phyloP scores from a whole-genome alignment of 2,797 vertebrate species.

The Sandelia bainsii region DNA sequence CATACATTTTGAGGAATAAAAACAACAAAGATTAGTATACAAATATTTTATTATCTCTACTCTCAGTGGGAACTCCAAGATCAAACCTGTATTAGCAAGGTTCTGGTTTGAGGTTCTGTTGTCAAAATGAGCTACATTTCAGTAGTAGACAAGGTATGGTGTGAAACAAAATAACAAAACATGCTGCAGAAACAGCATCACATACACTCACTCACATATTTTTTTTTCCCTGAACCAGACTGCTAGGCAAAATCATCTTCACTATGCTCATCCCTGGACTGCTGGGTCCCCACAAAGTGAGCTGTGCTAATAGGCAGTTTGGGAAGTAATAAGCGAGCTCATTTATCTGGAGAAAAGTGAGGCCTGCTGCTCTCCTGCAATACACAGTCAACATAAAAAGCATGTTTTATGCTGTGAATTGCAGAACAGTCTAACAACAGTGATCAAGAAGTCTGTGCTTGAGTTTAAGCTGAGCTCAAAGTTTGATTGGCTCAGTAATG shows the following conservation, averaged over 20 bases:
- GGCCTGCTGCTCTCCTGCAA: slow-evolving; percentile 71
- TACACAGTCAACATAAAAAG: slow-evolving; percentile 67
- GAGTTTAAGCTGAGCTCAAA: slow-evolving; percentile 36
- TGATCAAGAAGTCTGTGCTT: slow-evolving; percentile 23
- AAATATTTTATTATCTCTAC: slow-evolving; percentile 1
- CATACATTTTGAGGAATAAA: slow-evolving; percentile 4
- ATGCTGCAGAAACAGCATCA: slow-evolving; percentile 24
- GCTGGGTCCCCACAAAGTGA: slow-evolving; percentile 73
- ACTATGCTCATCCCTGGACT: slow-evolving; percentile 60
- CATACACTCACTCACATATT: slow-evolving; percentile 33
- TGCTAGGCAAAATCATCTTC: slow-evolving; percentile 45
- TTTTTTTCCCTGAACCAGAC: slow-evolving; percentile 38
- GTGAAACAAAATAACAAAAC: slow-evolving; percentile 36
- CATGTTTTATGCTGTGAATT: slow-evolving; percentile 15
- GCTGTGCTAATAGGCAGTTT: slow-evolving; percentile 81
- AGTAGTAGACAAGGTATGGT: slow-evolving; percentile 6
- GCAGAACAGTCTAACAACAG: slow-evolving; percentile 28
- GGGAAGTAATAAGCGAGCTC: slow-evolving; percentile 76
- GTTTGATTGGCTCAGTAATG: slow-evolving; percentile 36
- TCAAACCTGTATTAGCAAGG: slow-evolving; percentile 26
- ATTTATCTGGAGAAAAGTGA: slow-evolving; percentile 79
- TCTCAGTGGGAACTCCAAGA: not conserved
- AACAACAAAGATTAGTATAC: slow-evolving; percentile 13
- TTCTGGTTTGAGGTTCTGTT: slow-evolving; percentile 20
- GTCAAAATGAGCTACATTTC: slow-evolving; percentile 19